phyloP scores from a whole-genome alignment of 2,797 vertebrate species.

The Tachyglossus aculeatus region DNA sequence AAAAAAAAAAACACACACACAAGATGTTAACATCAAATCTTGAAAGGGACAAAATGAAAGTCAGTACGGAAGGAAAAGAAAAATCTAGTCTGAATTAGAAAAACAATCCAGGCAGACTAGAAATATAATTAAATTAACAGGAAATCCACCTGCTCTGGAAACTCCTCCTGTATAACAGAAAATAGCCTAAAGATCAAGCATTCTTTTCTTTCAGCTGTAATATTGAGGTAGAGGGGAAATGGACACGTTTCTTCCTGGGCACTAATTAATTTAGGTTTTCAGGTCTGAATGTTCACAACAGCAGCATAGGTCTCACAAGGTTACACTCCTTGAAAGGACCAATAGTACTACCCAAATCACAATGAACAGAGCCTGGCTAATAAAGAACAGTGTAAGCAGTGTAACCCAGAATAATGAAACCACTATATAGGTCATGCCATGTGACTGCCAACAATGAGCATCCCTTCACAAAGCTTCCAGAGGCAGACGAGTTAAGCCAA shows the following conservation, averaged over 20 bases:
- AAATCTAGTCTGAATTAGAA: conserved; percentile 4
- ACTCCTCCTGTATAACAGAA: too few species aligned
- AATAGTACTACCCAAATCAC: conserved; percentile 11
- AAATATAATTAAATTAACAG: too few species aligned
- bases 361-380: conserved; percentile 3
- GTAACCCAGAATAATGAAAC: conserved; percentile 34
- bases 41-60: conserved; percentile 14
- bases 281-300: not conserved
- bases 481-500: conserved; percentile 2
- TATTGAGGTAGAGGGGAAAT: too few species aligned
- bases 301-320: conserved; percentile 6
- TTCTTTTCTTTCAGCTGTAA: too few species aligned
- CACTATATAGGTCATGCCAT: conserved; percentile 25
- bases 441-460: conserved; percentile 25
- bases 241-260: too few species aligned
- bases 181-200: too few species aligned
- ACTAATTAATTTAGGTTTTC: too few species aligned
- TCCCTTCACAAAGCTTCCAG: conserved; percentile 14
- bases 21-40: not conserved
- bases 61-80: conserved; percentile 12
- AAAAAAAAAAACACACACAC: not conserved
- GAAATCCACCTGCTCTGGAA: too few species aligned
- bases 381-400: conserved; percentile 32
- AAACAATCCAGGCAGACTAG: conserved; percentile 3
- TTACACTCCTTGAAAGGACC: conserved; percentile 13